Conservation (phyloP, 2,113 vertebrate genomes). For the Aldabrachelys gigantea region DNA sequence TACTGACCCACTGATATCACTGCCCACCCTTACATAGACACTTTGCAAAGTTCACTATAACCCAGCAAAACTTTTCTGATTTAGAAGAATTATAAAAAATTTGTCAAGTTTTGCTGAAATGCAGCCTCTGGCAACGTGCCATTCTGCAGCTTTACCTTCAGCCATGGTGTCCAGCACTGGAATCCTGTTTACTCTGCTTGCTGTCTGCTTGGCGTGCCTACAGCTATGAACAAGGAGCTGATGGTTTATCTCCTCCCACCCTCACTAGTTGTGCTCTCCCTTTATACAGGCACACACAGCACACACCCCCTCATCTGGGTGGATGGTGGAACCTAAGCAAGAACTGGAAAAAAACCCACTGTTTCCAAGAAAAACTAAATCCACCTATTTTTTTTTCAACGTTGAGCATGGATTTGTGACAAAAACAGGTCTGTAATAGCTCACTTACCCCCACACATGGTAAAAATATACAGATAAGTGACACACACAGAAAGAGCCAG, state of each 20-base stretch:
- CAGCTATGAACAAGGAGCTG: background rate
- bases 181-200: background rate
- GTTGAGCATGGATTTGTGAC: background rate
- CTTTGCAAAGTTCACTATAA: background rate
- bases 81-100: too few relatives aligned
- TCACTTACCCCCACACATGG: background rate
- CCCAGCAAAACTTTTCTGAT: background rate
- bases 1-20: too few relatives aligned
- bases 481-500: background rate
- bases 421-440: background rate
- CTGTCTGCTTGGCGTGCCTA: background rate
- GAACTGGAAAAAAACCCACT: background rate
- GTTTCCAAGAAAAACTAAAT: background rate
- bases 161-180: constrained; percentile 23
- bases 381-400: background rate
- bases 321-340: background rate
- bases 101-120: background rate
- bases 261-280: background rate
- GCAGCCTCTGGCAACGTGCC: too few relatives aligned
- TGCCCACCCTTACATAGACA: background rate
- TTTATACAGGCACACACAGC: constrained; percentile 38
- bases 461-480: background rate
- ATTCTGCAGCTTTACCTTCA: background rate
- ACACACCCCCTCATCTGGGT: constrained; percentile 8
- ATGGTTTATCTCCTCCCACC: background rate